These are phyloP conservation scores for Cactoblastis cactorum DNA, from an alignment of 2,888 invertebrate species.

Conservation along the genomic window DNA sequence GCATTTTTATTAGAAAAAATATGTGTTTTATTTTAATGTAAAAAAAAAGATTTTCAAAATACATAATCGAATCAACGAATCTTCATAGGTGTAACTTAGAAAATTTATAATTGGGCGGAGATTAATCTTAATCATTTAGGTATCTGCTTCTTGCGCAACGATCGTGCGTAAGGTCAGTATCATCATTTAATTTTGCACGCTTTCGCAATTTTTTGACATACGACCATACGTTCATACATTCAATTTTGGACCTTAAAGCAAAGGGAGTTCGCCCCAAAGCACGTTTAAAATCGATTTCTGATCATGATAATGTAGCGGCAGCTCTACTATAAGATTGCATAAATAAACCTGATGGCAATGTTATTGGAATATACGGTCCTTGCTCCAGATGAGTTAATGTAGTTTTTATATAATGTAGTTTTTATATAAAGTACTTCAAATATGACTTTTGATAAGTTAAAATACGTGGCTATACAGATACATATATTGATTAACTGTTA, in stretches of 20 bases:
- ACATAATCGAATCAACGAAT: too few relatives aligned
- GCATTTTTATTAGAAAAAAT: too few relatives aligned
- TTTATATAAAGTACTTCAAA: not conserved
- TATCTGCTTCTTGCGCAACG: slow-evolving; percentile 53
- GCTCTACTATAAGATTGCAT: slow-evolving; percentile 16
- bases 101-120: slow-evolving; percentile 36
- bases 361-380: slow-evolving; percentile 18
- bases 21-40: too few relatives aligned
- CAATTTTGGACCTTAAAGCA: slow-evolving; percentile 18
- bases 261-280: slow-evolving; percentile 17
- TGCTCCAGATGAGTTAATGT: slow-evolving; percentile 17
- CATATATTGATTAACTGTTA: not conserved
- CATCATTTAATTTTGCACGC: slow-evolving; percentile 69
- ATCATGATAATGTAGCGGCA: slow-evolving; percentile 17
- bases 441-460: slow-evolving; percentile 2
- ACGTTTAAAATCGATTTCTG: slow-evolving; percentile 14
- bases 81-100: too few relatives aligned
- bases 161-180: slow-evolving; percentile 68
- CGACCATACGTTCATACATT: slow-evolving; percentile 15
- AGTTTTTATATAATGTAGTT: slow-evolving; percentile 6
- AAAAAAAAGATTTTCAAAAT: too few relatives aligned
- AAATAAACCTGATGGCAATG: slow-evolving; percentile 17
- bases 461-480: not conserved
- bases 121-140: slow-evolving; percentile 43
- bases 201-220: slow-evolving; percentile 59